These are phyloP conservation scores for Drosophila anomelani DNA, from an alignment of 2,888 invertebrate species.

Conservation along the genomic window DNA sequence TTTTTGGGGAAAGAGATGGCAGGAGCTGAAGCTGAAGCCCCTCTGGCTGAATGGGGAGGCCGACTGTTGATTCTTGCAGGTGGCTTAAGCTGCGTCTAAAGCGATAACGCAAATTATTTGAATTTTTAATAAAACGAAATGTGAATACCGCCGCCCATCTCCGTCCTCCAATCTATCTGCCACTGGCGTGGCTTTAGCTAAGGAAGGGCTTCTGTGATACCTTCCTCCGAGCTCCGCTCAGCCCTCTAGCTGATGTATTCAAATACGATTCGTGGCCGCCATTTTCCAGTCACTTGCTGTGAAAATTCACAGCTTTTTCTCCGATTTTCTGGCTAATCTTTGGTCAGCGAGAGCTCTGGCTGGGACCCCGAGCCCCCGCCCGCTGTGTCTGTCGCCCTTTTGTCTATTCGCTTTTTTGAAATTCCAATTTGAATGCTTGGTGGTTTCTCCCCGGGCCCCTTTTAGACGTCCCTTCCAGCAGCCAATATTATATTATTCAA, in stretches of 20 bases:
- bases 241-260: conserved; percentile 53
- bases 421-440: conserved; percentile 77
- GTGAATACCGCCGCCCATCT: conserved; percentile 58
- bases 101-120: conserved; percentile 79
- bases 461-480: conserved; percentile 37
- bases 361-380: neutral
- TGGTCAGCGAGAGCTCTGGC: conserved; percentile 60
- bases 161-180: conserved; percentile 57
- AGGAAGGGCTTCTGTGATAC: conserved; percentile 6
- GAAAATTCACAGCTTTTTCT: conserved; percentile 70
- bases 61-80: conserved; percentile 55
- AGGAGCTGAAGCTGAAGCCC: conserved; percentile 4
- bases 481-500: conserved; percentile 77
- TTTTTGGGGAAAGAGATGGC: conserved; percentile 22
- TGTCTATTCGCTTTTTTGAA: conserved; percentile 73
- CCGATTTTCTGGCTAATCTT: conserved; percentile 67
- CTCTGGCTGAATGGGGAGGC: conserved; percentile 12
- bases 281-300: conserved; percentile 74
- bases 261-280: conserved; percentile 70
- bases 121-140: conserved; percentile 81
- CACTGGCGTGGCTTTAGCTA: conserved; percentile 49
- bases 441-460: conserved; percentile 45
- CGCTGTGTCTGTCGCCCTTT: conserved; percentile 39
- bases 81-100: conserved; percentile 74
- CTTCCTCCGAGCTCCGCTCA: neutral